Percentiles rank a stretch among this genome's conserved stretches.
phyloP scores from a whole-genome alignment of 1,140 invertebrate species.

The Oscheius sp. region DNA sequence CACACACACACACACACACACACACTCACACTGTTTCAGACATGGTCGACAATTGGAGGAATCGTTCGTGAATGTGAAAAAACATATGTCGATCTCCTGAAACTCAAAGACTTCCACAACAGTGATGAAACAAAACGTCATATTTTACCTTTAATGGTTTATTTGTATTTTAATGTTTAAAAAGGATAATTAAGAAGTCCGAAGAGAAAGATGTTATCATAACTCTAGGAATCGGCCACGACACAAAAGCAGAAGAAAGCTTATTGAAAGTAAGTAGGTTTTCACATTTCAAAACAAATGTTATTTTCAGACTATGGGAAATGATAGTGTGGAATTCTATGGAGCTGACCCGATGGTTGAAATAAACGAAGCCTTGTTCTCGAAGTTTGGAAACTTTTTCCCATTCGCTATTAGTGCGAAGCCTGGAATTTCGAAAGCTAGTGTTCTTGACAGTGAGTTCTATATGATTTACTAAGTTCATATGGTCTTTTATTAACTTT shows the following conservation, averaged over 20 bases:
- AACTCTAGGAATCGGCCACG: conserved; percentile 19
- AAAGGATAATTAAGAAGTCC: neutral
- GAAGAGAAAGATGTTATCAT: conserved; percentile 8
- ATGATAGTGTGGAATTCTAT: conserved; percentile 12
- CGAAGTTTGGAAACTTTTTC: conserved; percentile 16
- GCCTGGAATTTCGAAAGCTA: conserved; percentile 1
- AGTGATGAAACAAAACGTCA: neutral
- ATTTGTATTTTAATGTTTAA: neutral
- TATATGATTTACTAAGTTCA: no score
- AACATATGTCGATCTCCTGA: neutral
- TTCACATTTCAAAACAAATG: neutral
- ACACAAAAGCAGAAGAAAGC: conserved; percentile 10
- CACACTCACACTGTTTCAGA: neutral
- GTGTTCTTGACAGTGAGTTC: neutral
- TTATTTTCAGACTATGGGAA: neutral
- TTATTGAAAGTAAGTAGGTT: neutral
- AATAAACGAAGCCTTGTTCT: conserved; percentile 8
- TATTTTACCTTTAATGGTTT: neutral
- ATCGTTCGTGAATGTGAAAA: neutral
- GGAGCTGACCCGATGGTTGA: conserved; percentile 17
- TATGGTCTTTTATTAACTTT: no score
- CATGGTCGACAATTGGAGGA: neutral
- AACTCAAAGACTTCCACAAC: neutral
- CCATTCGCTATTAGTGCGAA: conserved; percentile 15
- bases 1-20: neutral